Conservation (phyloP, 1,140 invertebrate genomes). For the Drosophila watanabei region DNA sequence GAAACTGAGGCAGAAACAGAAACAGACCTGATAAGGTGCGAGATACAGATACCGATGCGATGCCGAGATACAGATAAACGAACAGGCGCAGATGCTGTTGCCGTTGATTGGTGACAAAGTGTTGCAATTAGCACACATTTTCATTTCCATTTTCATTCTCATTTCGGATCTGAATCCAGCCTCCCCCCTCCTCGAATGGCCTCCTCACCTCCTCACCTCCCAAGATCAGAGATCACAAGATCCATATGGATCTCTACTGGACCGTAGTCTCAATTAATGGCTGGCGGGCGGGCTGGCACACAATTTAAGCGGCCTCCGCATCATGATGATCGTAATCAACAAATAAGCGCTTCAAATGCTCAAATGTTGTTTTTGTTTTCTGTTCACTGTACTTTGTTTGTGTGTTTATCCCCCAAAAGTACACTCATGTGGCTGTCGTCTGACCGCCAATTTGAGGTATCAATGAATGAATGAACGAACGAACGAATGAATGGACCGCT, state of each 20-base stretch:
- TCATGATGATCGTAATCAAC: slow-evolving; percentile 51
- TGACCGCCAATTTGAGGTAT: slow-evolving; percentile 70
- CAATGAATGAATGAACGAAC: slow-evolving; percentile 36
- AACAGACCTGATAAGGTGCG: slow-evolving; percentile 28
- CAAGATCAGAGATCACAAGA: slow-evolving; percentile 54
- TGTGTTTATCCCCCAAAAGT: slow-evolving; percentile 1
- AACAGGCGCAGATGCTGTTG: slow-evolving; percentile 43
- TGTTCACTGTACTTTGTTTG: neutral
- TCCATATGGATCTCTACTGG: slow-evolving; percentile 33
- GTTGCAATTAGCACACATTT: slow-evolving; percentile 70
- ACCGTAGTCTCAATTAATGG: slow-evolving; percentile 49
- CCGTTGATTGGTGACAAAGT: slow-evolving; percentile 63
- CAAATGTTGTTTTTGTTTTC: neutral
- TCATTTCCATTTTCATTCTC: slow-evolving; percentile 23
- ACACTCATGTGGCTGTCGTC: slow-evolving; percentile 9
- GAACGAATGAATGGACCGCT: slow-evolving; percentile 46
- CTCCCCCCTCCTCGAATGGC: neutral
- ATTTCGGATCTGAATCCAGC: neutral
- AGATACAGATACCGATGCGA: slow-evolving; percentile 13
- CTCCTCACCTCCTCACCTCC: slow-evolving; percentile 37
- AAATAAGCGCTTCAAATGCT: slow-evolving; percentile 31
- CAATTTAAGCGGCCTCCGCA: slow-evolving; percentile 44
- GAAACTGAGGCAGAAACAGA: neutral
- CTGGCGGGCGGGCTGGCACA: slow-evolving; percentile 15
- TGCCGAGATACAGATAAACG: slow-evolving; percentile 17